Evolutionary conservation across 2,888 invertebrate species (phyloP).

Genomic region (Orthosia gracilis): DNA sequence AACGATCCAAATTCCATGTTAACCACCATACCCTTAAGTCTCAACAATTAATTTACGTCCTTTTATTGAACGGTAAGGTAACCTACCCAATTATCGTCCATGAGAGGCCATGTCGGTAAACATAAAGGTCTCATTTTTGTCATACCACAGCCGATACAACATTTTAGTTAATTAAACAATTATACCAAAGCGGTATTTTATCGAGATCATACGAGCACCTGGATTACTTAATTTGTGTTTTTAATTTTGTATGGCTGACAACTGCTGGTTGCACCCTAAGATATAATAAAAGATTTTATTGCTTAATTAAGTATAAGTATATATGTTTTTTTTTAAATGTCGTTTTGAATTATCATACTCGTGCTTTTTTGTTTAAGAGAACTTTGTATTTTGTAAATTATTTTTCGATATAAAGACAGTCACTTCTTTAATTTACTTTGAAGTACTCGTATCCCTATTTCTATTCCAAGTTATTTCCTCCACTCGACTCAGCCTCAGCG

Average conservation of each 20-base stretch:
- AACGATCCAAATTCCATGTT: conserved; percentile 32
- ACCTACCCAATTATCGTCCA: conserved; percentile 54
- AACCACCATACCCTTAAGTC: conserved; percentile 11
- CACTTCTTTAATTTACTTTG: too few species aligned
- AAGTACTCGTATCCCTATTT: background rate
- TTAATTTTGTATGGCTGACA: conserved; percentile 47
- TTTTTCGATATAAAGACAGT: background rate
- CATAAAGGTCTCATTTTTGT: conserved; percentile 57
- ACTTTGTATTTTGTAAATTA: background rate
- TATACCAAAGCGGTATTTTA: conserved; percentile 56
- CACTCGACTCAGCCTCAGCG: background rate
- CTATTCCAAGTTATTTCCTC: background rate
- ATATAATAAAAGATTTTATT: conserved; percentile 52
- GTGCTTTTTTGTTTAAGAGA: conserved; percentile 3
- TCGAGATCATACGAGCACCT: conserved; percentile 57
- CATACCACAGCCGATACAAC: conserved; percentile 49
- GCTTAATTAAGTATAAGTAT: conserved; percentile 35
- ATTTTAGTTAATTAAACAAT: conserved; percentile 64
- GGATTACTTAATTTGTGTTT: conserved; percentile 55
- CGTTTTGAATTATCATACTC: background rate
- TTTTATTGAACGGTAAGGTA: conserved; percentile 49
- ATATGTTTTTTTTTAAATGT: conserved; percentile 1
- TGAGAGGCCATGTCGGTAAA: conserved; percentile 41
- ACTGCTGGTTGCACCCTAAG: conserved; percentile 38
- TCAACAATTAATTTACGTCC: conserved; percentile 47